These are phyloP conservation scores for Tetranychus piercei DNA, from an alignment of 2,888 invertebrate species.

Conservation along the genomic window DNA sequence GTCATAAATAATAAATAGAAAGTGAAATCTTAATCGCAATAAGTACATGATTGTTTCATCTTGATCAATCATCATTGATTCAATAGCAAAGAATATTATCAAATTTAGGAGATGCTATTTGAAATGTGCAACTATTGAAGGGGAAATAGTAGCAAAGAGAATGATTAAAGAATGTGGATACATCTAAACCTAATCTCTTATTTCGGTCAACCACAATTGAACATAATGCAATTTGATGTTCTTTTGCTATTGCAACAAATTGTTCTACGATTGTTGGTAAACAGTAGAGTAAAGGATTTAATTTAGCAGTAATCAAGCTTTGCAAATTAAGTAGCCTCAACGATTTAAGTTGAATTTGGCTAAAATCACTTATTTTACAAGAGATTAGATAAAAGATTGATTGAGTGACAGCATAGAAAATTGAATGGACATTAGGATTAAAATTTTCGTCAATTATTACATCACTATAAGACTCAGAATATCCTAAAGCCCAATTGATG, in stretches of 20 bases:
- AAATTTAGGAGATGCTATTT: not conserved
- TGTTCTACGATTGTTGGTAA: conserved; percentile 7
- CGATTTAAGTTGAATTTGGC: not conserved
- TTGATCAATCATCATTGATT: not conserved
- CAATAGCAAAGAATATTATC: not conserved
- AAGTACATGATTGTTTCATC: not conserved
- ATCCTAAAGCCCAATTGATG: not conserved
- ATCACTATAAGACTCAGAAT: not conserved
- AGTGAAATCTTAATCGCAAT: too few species aligned
- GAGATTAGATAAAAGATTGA: conserved; percentile 7
- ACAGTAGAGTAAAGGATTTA: conserved; percentile 3
- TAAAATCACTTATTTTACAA: conserved; percentile 5
- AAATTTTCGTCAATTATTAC: not conserved
- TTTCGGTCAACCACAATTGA: conserved; percentile 7
- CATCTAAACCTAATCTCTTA: not conserved
- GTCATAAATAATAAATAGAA: too few species aligned
- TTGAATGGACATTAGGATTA: not conserved
- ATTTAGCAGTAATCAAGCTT: not conserved
- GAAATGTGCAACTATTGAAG: not conserved
- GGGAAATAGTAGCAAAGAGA: conserved; percentile 2
- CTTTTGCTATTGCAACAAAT: not conserved
- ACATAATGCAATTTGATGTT: conserved; percentile 5
- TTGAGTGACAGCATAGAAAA: conserved; percentile 3
- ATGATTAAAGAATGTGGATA: not conserved
- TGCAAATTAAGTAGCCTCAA: conserved; percentile 7